phyloP scores from a whole-genome alignment of 2,797 vertebrate genomes.

The Okamejei kenojei region DNA sequence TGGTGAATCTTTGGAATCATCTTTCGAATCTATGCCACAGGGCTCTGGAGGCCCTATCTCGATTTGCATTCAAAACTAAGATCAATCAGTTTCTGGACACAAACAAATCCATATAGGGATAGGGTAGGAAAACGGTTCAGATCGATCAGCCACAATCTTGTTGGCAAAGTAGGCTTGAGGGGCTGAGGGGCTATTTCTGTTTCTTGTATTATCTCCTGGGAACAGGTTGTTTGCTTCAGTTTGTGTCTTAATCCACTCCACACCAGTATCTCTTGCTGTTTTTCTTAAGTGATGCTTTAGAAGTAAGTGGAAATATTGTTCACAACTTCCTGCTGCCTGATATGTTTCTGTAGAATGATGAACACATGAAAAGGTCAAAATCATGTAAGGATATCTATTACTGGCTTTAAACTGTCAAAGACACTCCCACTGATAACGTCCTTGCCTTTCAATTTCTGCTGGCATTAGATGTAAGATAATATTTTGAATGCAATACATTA shows the following conservation, averaged over 20 bases:
- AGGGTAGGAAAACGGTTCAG: no score
- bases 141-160: no score
- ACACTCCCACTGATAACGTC: background rate
- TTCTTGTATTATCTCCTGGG: background rate
- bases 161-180: no score
- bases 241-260: background rate
- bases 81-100: no score
- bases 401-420: background rate
- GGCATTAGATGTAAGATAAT: background rate
- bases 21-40: no score
- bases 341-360: background rate
- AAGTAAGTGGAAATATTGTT: background rate
- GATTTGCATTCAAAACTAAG: no score
- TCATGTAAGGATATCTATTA: background rate
- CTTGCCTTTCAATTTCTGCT: background rate
- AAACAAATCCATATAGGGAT: no score
- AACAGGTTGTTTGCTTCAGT: background rate
- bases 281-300: background rate
- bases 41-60: no score
- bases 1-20: no score
- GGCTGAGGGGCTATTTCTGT: no score
- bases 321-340: background rate
- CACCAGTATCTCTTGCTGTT: background rate
- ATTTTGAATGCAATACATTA: background rate
- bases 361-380: background rate